Base-by-base conservation (phyloP, 2,888 invertebrate species). In the Muschampia plurimacula region DNA sequence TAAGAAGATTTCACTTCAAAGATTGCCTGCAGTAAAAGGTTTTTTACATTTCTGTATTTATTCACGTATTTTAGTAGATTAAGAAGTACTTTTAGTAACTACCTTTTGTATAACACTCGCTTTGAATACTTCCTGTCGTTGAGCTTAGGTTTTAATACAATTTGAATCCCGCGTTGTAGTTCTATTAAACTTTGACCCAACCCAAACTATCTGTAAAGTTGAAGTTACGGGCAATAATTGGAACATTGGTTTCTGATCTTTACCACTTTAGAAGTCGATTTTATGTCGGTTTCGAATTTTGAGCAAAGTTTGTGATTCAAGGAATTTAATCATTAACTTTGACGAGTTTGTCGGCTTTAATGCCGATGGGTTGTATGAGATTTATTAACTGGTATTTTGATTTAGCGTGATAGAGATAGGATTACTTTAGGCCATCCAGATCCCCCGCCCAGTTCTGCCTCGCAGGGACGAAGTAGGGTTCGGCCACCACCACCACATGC, bases 171-270 rank as follows among this genome's bases (percentile, higher is more conserved):
- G 2, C 15, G 13, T 36, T 39, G 10, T n/a, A 3, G 12, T 59
- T 36, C 22, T 28, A 57, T 28, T 60, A 60, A 60, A 36, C 60
- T 36, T 60, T n/a, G 60, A 32, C 57, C 57, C 36, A n/a, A 60
- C n/a, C n/a, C n/a, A n/a, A n/a, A 60, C 60, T 60, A 60, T 60
- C 60, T n/a, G 39, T 32, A 36, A 60, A 60, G 60, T 60, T 2
- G 9, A 39, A 62, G 62, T 62, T 41, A 62, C 62, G 62, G 15
- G 36, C 15, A 15, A 62, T 39, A 62, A 62, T 62, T n/a, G 39
- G 62, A 41, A 62, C 15, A 62, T 41, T 60, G 39, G 62, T 62
- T 62, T 62, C 62, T 62, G 62, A 62, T 62, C 62, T 62, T 62
- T 12, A 62, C 62, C 3, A 62, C 62, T 62, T 39, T 5, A 15